phyloP scores from a whole-genome alignment of 2,888 invertebrate species.

The Patella caerulea region DNA sequence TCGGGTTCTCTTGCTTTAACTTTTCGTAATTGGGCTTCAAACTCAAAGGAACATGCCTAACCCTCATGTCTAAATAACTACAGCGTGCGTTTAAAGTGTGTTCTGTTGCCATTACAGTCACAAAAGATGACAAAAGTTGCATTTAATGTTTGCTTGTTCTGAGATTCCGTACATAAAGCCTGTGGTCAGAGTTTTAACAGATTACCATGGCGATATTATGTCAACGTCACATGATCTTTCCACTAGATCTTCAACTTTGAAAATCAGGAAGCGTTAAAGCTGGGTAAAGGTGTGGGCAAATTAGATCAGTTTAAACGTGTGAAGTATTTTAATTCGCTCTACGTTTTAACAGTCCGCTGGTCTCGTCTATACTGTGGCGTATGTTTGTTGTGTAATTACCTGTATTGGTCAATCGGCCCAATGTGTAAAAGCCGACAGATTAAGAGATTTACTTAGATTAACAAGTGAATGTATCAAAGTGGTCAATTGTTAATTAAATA shows the following conservation, averaged over 20 bases:
- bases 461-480: constrained; percentile 3
- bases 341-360: background rate
- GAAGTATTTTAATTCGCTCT: background rate
- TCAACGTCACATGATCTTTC: background rate
- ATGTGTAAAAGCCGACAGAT: too few relatives aligned
- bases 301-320: constrained; percentile 5
- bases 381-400: too few relatives aligned
- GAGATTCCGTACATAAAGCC: background rate
- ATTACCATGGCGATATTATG: constrained; percentile 11
- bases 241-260: background rate
- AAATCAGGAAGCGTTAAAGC: constrained; percentile 2
- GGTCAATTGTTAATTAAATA: too few relatives aligned
- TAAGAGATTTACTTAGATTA: background rate
- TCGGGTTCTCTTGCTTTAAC: background rate
- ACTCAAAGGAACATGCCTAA: background rate
- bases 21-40: background rate
- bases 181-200: background rate
- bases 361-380: too few relatives aligned
- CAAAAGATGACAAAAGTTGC: constrained; percentile 6
- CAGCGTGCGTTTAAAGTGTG: constrained; percentile 5
- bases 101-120: background rate
- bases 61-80: background rate
- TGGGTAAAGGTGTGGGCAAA: background rate
- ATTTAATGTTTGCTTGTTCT: background rate
- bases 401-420: too few relatives aligned